phyloP scores from a whole-genome alignment of 2,888 invertebrate species.

The Lepidonotus clava region DNA sequence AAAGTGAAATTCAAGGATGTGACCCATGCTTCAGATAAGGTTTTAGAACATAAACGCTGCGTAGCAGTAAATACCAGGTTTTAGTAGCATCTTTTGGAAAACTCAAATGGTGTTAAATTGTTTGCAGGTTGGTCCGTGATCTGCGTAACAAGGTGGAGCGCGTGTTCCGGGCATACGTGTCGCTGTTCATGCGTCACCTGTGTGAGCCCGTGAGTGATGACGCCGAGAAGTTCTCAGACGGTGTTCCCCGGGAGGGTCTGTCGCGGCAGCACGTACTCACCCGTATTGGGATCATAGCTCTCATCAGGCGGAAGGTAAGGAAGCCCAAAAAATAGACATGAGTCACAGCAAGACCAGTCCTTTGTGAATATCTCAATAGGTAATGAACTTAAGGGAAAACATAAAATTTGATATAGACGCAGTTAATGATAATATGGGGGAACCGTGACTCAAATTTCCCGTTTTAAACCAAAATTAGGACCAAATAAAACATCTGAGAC shows the following conservation, averaged over 20 bases:
- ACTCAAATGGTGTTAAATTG: neutral
- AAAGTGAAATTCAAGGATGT: neutral
- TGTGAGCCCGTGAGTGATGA: conserved; percentile 66
- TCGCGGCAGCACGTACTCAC: conserved; percentile 97
- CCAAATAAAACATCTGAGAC: too few species aligned
- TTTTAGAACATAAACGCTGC: neutral
- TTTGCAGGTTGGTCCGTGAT: conserved; percentile 65
- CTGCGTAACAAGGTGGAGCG: conserved; percentile 65
- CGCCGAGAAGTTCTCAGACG: conserved; percentile 66
- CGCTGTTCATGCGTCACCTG: conserved; percentile 69
- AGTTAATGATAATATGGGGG: too few species aligned
- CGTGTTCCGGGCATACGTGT: conserved; percentile 83
- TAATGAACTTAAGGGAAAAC: too few species aligned
- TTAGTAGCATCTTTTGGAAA: neutral
- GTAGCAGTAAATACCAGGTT: neutral
- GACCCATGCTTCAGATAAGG: neutral
- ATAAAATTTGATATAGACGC: too few species aligned
- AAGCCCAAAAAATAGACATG: neutral
- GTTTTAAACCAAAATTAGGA: too few species aligned
- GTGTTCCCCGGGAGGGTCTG: conserved; percentile 86
- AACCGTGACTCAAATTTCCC: neutral
- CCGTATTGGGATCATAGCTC: conserved; percentile 97
- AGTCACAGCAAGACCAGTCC: neutral
- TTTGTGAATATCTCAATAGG: neutral
- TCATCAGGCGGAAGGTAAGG: conserved; percentile 95